Base-by-base conservation (phyloP, 2,888 invertebrate species). In the Callinectes sapidus region DNA sequence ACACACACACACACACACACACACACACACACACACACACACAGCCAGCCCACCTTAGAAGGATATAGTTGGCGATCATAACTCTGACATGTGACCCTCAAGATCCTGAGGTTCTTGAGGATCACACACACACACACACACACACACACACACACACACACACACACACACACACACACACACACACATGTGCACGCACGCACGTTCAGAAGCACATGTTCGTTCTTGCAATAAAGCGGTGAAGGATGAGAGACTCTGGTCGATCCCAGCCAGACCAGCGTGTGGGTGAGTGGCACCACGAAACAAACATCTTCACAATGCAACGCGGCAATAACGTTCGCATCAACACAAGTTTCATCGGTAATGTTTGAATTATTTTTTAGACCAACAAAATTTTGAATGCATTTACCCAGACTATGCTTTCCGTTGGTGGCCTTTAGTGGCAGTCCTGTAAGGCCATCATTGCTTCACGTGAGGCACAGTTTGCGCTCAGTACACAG, bases 71-170 rank as follows among this genome's bases (percentile, higher is more conserved):
- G 61, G 61, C 18, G 61, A 61, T 61, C 61, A 2, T 23, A 23
- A 1, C 18, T 61, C 61, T 5, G 5, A 61, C 61, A 23, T 5
- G 61, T 61, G 61, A 23, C 16, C 48, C 48, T 48, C 61, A 61
- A 61, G 61, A 61, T 23, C 61, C 16, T 61, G 61, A 23, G 61
- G 6, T 2, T 48, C 48, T 48, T 8, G 48, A 23, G n/a, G 35
- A 14, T 39, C 48, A 23, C 35, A 54, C 54, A 89, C 35, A 54
- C n/a, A 89, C 61, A 85, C 39, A 81, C 39, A 89, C 35, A 89
- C 55, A 89, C n/a, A 89, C 54, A 81, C 32, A 89, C 32, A 92
- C 35, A 89, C 32, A 92, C 54, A 92, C 28, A 92, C 54, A 92
- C 28, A 89, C 66, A 89, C 81, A 92, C 54, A 92, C 32, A 89